Evolutionary conservation across 2,888 invertebrate genomes (phyloP).

Genomic region (Lochmaea crataegi): DNA sequence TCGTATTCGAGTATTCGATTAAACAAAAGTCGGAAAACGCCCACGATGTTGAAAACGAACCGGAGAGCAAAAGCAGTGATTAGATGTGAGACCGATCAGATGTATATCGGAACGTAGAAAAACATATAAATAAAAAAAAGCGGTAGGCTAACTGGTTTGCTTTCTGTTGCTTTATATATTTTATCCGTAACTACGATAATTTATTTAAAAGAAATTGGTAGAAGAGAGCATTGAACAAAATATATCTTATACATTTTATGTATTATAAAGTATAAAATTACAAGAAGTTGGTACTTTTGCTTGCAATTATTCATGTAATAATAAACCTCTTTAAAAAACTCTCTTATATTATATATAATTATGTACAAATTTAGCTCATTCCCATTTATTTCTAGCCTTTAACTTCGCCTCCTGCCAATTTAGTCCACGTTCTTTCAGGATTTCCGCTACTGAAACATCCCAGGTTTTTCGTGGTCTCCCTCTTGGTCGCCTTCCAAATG

Average conservation of each 20-base stretch:
- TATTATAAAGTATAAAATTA: no score
- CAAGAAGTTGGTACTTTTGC: no score
- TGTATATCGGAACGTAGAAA: slow-evolving; percentile 24
- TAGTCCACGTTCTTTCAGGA: no score
- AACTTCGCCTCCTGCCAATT: no score
- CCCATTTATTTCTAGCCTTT: no score
- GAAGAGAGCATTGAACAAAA: not conserved
- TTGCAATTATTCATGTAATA: no score
- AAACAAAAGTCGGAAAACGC: slow-evolving; percentile 23
- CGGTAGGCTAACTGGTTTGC: slow-evolving; percentile 17
- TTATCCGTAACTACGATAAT: slow-evolving; percentile 6
- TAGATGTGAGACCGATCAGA: slow-evolving; percentile 28
- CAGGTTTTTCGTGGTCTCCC: no score
- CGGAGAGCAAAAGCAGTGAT: slow-evolving; percentile 19
- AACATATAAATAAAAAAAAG: slow-evolving; percentile 15
- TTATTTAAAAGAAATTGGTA: slow-evolving; percentile 6
- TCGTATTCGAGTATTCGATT: slow-evolving; percentile 24
- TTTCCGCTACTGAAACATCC: no score
- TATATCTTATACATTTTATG: not conserved
- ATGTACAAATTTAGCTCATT: no score
- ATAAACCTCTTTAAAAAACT: no score
- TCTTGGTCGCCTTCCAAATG: no score
- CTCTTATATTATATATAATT: no score
- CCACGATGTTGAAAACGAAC: slow-evolving; percentile 13
- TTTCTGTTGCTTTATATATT: slow-evolving; percentile 1